Evolutionary conservation across 2,888 invertebrate species (phyloP), one percentile per base, ranked within the genome.

Genomic region (Nowickia ferox): DNA sequence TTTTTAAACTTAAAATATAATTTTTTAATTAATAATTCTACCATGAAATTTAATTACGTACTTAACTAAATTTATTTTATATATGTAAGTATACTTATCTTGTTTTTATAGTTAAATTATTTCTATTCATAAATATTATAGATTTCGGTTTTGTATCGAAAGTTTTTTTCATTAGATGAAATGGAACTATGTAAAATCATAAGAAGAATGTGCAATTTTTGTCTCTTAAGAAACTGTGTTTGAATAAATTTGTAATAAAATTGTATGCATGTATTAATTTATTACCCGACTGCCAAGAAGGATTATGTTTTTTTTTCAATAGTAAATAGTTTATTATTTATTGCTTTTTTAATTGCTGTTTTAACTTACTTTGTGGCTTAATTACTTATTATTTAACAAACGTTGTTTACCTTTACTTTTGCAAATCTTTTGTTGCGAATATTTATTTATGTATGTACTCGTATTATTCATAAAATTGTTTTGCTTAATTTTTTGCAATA

Each of bases 291-390:
- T 30, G 2, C 30, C 30, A 30, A 30, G 30, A 30, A 30, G 30
- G 30, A 4, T 30, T 30, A 48, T 59, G 63, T 46, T 11, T 40
- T 57, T 78, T 19, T 68, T 74, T 74, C 11, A 68, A 44, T 75
- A 69, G 68, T 80, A 74, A 68, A 53, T 85, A 71, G 38, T 81
- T 81, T 59, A 74, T 80, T 59, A 66, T 76, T 83, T 68, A 86
- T 83, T 87, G 86, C 82, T 86, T 84, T 80, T 65, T 78, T 71
- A 84, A 82, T 82, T 80, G 77, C 83, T 78, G 77, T 83, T 74
- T n/a, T n/a, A n/a, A n/a, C n/a, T n/a, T n/a, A n/a, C n/a, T n/a
- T 66, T 1, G 19, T 69, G 68, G 5, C 15, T 15, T n/a, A n/a
- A 46, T 63, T 68, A 44, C 22, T 17, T 42, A 53, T 51, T n/a